A percentile compares a stretch with the other conserved stretches of the same genome.
Evolutionary conservation across 1,140 invertebrate genomes (phyloP).

Genomic region (Dreissena rostriformis): DNA sequence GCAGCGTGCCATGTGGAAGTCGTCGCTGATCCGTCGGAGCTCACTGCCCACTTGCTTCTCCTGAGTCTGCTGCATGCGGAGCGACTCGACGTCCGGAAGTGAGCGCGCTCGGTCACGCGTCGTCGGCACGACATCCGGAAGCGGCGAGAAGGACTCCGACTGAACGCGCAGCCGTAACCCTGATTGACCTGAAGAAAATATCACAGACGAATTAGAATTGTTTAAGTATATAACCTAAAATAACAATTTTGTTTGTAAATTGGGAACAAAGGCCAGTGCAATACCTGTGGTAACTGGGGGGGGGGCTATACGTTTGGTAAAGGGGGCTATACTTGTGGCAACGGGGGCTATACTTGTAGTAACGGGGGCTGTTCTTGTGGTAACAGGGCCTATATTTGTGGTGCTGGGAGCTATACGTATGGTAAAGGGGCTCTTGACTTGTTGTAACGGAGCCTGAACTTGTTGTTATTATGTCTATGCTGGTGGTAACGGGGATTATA

Average conservation of each 20-base stretch:
- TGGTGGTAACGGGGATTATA: too few species aligned
- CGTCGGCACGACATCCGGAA: slow-evolving; percentile 55
- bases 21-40: slow-evolving; percentile 48
- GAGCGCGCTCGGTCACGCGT: slow-evolving; percentile 40
- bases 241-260: neutral
- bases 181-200: neutral
- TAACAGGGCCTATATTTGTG: too few species aligned
- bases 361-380: neutral
- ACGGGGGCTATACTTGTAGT: neutral
- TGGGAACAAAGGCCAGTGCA: neutral
- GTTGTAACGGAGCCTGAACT: too few species aligned
- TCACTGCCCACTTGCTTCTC: slow-evolving; percentile 45
- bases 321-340: neutral
- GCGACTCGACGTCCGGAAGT: slow-evolving; percentile 49
- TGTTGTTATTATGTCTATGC: too few species aligned
- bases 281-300: neutral
- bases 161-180: slow-evolving; percentile 9
- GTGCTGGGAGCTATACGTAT: too few species aligned
- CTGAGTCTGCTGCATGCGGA: slow-evolving; percentile 12
- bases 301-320: neutral
- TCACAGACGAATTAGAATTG: neutral
- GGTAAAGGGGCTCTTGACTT: too few species aligned
- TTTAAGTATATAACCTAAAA: neutral
- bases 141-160: slow-evolving; percentile 4
- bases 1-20: slow-evolving; percentile 41